phyloP scores from a whole-genome alignment of 2,888 invertebrate genomes.

The Ormyrus labotus region DNA sequence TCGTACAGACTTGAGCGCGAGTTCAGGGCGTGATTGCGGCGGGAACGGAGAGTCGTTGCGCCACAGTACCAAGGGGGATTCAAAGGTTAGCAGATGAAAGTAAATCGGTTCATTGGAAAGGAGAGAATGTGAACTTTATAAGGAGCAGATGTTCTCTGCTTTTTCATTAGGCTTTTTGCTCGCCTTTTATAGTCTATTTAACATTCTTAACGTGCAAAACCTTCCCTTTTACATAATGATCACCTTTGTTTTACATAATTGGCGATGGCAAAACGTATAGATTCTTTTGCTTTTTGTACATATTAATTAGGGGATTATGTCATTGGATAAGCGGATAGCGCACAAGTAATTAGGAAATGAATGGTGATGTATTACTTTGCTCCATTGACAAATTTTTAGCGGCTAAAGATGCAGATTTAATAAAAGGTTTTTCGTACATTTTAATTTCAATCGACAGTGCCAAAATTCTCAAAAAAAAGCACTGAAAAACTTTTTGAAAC shows the following conservation, averaged over 20 bases:
- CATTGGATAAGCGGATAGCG: neutral
- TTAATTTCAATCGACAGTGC: too few relatives aligned
- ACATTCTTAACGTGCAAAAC: neutral
- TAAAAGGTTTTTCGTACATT: too few relatives aligned
- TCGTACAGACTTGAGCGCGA: neutral
- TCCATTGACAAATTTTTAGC: too few relatives aligned
- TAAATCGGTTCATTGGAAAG: conserved; percentile 62
- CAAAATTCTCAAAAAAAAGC: too few relatives aligned
- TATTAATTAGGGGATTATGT: too few relatives aligned
- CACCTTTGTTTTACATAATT: conserved; percentile 1
- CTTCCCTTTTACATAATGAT: conserved; percentile 16
- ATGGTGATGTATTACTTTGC: too few relatives aligned
- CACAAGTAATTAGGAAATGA: too few relatives aligned
- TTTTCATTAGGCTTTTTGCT: neutral
- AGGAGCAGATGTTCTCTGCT: conserved; percentile 35
- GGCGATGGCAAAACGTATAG: neutral
- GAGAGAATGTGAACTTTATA: conserved; percentile 46
- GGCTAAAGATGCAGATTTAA: too few relatives aligned
- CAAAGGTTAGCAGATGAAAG: conserved; percentile 71
- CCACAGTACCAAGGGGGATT: conserved; percentile 55
- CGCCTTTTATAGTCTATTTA: neutral
- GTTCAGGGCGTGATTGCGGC: conserved; percentile 39
- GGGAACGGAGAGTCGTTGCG: conserved; percentile 57
- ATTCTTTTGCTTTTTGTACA: neutral
- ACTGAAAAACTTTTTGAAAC: too few relatives aligned